A percentile compares a stretch with the other conserved stretches of the same genome.
phyloP scores from a whole-genome alignment of 2,797 vertebrate species.

The Arrhamphus sclerolepis region DNA sequence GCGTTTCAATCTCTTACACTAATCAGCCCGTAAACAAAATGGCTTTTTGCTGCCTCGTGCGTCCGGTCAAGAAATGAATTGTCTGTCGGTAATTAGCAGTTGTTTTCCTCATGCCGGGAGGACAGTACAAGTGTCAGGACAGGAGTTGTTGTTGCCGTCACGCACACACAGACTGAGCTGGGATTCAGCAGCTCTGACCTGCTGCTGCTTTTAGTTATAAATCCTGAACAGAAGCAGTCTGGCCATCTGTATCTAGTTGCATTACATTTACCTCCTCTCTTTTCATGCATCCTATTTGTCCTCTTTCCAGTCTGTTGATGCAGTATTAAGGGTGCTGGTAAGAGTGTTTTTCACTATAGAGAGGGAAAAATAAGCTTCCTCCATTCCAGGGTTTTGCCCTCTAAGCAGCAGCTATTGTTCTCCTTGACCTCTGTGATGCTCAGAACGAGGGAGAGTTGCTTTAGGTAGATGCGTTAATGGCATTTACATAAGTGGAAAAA shows the following conservation, averaged over 20 bases:
- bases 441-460: constrained; percentile 22
- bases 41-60: constrained; percentile 34
- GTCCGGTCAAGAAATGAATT: constrained; percentile 52
- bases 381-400: constrained; percentile 20
- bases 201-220: constrained; percentile 5
- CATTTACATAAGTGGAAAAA: constrained; percentile 43
- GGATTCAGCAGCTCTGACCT: constrained; percentile 3
- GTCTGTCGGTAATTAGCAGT: constrained; percentile 43
- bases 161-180: constrained; percentile 1
- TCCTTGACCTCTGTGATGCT: constrained; percentile 49
- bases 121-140: constrained; percentile 12
- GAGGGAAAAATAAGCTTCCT: constrained; percentile 5
- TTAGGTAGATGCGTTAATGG: constrained; percentile 37
- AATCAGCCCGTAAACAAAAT: constrained; percentile 32
- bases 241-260: constrained; percentile 11
- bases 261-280: constrained; percentile 8
- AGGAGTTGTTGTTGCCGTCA: neutral
- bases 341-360: constrained; percentile 24
- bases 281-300: constrained; percentile 26
- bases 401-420: constrained; percentile 50
- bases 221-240: constrained; percentile 15
- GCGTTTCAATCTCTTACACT: constrained; percentile 1
- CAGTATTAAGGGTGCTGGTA: constrained; percentile 29
- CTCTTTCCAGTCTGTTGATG: constrained; percentile 18
- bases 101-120: no score